Conservation (phyloP, 2,797 vertebrate genomes). For the Denticeps clupeoides region DNA sequence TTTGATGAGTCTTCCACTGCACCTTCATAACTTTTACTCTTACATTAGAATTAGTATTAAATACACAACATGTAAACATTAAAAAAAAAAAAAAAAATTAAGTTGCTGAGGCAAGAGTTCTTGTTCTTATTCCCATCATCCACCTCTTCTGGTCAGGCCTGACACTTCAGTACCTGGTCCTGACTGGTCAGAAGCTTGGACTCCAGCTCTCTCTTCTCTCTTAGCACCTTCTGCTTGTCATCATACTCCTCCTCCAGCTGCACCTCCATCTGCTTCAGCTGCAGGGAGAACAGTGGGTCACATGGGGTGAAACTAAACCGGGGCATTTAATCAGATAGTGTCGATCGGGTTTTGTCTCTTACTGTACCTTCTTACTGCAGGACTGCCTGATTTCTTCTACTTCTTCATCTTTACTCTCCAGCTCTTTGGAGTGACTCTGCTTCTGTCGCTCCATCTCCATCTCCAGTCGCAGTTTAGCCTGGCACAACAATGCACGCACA, state of each 20-base stretch:
- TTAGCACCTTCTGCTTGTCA: conserved; percentile 91
- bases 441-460: conserved; percentile 93
- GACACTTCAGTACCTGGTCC: conserved; percentile 73
- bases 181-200: conserved; percentile 72
- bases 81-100: no score
- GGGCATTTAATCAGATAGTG: background rate
- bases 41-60: no score
- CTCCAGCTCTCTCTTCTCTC: conserved; percentile 86
- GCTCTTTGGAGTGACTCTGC: conserved; percentile 90
- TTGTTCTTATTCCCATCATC: no score
- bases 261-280: conserved; percentile 94
- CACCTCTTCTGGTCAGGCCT: no score
- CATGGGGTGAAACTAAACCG: no score
- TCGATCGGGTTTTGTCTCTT: conserved; percentile 2
- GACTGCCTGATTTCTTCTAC: conserved; percentile 91
- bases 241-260: conserved; percentile 95
- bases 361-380: conserved; percentile 98
- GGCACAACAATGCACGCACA: conserved; percentile 7
- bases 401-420: conserved; percentile 90
- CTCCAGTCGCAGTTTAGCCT: conserved; percentile 90
- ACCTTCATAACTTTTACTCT: no score
- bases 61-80: no score
- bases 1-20: no score
- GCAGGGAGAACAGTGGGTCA: conserved; percentile 24
- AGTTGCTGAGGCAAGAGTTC: no score